Base-by-base conservation (phyloP, 1,140 invertebrate genomes). In the Ptiloglossa arizonensis region DNA sequence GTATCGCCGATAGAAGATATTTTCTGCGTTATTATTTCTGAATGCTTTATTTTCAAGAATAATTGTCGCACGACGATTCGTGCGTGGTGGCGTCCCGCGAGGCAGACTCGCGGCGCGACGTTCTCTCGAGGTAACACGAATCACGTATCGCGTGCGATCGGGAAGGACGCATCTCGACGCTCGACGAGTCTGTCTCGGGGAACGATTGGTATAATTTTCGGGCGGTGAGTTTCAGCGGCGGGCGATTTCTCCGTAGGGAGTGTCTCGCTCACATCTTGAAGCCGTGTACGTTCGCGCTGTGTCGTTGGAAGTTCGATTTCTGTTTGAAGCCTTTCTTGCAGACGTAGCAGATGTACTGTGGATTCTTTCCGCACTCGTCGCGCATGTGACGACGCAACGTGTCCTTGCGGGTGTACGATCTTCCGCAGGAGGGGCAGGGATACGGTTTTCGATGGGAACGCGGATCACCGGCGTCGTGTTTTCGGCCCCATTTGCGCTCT, bases 301-400 rank as follows among this genome's bases (percentile, higher is more conserved):
- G 93, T 57, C 92, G 87, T 73, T 92, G 91, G 66, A 91, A 89
- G 90, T 93, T 93, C 19, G 91, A 87, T 46, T 88, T 90, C 68
- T 88, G 86, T 44, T 89, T 89, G 72, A 92, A 91, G 9, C 79
- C 77, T 72, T 87, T 88, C 56, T 87, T 87, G 88, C 92, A 93
- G 86, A 89, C 87, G 50, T 89, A 81, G 76, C 93, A 93, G 52
- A 91, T 85, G 82, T 92, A 93, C 77, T 90, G 91, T 13, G 91
- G 91, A 63, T 79, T 86, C 88, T 93, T 93, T 29, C 90, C 90
- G 82, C 92, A 94, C 66, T 93, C 91, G 80, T 92, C 90, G 13
- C 90, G 85, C 64, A 90, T 82, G 79, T 92, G 91, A 62, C 91
- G 89, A 74, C 88, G 67, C 57, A 89, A 62, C 8, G 90, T 91